Conservation (phyloP, 2,797 vertebrate species). For the Poecilia velifera region DNA sequence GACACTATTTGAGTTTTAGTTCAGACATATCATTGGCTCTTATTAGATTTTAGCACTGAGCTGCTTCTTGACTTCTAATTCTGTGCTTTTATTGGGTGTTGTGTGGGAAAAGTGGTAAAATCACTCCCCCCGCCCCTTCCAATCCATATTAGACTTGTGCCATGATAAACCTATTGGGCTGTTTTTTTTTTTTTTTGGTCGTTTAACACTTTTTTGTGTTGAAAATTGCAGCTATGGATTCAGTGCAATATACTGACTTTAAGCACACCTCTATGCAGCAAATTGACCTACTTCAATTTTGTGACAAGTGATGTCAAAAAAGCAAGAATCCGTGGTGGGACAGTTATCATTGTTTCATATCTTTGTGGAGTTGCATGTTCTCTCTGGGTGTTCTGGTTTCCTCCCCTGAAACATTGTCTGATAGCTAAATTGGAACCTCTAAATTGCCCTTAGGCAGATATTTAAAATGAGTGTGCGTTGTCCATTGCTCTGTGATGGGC, state of each 20-base stretch:
- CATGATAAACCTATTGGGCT: neutral
- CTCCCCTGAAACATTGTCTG: neutral
- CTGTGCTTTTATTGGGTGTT: neutral
- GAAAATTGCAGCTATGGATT: neutral
- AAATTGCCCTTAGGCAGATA: neutral
- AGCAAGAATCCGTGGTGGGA: neutral
- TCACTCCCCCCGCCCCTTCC: neutral
- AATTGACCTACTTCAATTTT: neutral
- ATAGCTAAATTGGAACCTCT: neutral
- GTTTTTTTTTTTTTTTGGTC: neutral
- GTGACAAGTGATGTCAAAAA: neutral
- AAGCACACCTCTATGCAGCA: neutral
- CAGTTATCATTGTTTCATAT: neutral
- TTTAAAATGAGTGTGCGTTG: neutral
- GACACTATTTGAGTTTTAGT: slow-evolving; percentile 47
- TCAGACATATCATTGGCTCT: slow-evolving; percentile 1
- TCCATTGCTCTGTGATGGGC: neutral
- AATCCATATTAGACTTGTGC: neutral
- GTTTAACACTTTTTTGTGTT: no score
- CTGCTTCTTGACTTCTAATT: slow-evolving; percentile 4
- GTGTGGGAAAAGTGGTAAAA: neutral
- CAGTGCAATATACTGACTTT: neutral
- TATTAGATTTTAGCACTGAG: slow-evolving; percentile 2
- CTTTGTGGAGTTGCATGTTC: neutral
- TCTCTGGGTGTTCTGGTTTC: neutral